Evolutionary conservation across 2,888 invertebrate species (phyloP), one percentile per base, ranked within the genome.

Genomic region (Phragmatobia fuliginosa): DNA sequence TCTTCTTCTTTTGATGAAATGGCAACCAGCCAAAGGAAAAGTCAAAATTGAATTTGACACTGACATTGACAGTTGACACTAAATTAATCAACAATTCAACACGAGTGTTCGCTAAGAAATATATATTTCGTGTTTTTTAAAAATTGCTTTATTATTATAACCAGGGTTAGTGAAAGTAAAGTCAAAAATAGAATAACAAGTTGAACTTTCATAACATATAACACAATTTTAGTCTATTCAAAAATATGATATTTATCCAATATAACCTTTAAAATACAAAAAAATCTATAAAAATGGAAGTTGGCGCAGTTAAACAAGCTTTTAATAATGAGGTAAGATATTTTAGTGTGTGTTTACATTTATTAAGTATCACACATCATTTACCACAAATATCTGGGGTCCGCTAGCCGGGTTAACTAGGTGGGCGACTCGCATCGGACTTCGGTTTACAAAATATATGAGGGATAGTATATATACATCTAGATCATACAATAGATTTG

Each of bases 271-370:
- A 59, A 58, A 59, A 25, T 2, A 8, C 2, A 14, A 28, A 41
- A 31, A 7, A 58, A 11, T 56, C 49, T 52, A 6, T 11, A 16
- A 88, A 79, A 84, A 95, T 95, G 95, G 95, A 95, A 87, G 90
- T 94, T 62, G 95, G 95, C 36, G 95, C 95, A 38, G 94, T 95
- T 18, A 94, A 94, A 87, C 94, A 94, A 81, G 94, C 93, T 0
- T 94, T 93, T 78, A 95, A 95, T 79, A 95, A 93, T 83, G 94
- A 95, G 90, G 95, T 94, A 76, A 73, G 75, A 0, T 41, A 18
- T 41, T 10, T 62, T 38, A 36, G 8, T 61, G 8, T 61, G 36
- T 21, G 36, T 60, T n/a, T 28, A 52, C 14, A 10, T 28, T 28
- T 11, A 52, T 14, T 52, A 25, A 14, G 4, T 28, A 14, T 38